These are phyloP conservation scores for Pseudochromis fuscus DNA, from an alignment of 2,797 vertebrate genomes.

Conservation along the genomic window DNA sequence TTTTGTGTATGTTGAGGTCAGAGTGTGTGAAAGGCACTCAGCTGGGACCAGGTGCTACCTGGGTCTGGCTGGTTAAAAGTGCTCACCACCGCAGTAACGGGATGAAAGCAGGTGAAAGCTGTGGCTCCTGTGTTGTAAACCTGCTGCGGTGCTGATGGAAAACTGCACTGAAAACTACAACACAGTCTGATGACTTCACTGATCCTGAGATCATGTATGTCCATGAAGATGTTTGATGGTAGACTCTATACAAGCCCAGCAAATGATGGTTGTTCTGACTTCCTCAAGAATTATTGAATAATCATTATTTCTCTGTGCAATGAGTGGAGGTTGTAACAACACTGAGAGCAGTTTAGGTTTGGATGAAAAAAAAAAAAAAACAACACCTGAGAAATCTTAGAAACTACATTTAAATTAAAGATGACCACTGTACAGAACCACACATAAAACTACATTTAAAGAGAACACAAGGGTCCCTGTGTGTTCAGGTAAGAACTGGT, in stretches of 20 bases:
- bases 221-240: too few relatives aligned
- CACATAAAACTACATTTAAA: too few relatives aligned
- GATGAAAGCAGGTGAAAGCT: constrained; percentile 58
- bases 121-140: constrained; percentile 38
- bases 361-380: too few relatives aligned
- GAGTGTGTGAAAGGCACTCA: constrained; percentile 40
- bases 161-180: constrained; percentile 14
- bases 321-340: too few relatives aligned
- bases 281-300: not conserved
- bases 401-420: too few relatives aligned
- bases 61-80: constrained; percentile 69
- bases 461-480: too few relatives aligned
- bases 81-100: constrained; percentile 30
- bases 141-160: constrained; percentile 12
- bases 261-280: not conserved
- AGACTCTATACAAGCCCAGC: too few relatives aligned
- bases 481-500: too few relatives aligned
- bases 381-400: too few relatives aligned
- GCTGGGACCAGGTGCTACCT: constrained; percentile 66
- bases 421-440: too few relatives aligned
- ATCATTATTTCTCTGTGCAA: too few relatives aligned
- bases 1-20: constrained; percentile 31
- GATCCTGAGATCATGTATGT: constrained; percentile 3
- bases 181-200: constrained; percentile 3
- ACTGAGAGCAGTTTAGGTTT: too few relatives aligned